Percentiles rank a stretch among this genome's conserved stretches.
Evolutionary conservation across 2,797 vertebrate genomes (phyloP).

Genomic region (Buphagus erythrorhynchus): DNA sequence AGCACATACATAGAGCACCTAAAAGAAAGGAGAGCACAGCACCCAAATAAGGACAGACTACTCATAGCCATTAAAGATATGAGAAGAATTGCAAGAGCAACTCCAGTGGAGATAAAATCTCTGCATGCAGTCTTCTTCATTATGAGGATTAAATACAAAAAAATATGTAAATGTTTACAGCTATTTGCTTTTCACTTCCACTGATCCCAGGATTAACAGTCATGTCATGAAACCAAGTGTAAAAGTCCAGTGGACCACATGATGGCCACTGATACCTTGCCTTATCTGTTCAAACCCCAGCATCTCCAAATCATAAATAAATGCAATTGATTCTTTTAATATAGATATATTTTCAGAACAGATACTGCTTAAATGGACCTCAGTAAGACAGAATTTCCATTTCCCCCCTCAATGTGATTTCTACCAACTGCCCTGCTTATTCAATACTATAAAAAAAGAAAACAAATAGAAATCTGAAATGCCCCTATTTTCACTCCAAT

Average conservation of each 20-base stretch:
- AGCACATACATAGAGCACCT: neutral
- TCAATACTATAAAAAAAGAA: neutral
- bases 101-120: neutral
- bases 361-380: neutral
- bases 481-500: neutral
- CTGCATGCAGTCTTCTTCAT: neutral
- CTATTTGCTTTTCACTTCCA: neutral
- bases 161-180: neutral
- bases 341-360: neutral
- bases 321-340: neutral
- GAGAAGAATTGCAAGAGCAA: neutral
- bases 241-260: neutral
- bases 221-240: neutral
- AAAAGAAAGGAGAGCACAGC: neutral
- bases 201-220: neutral
- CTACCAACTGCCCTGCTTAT: neutral
- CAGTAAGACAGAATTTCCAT: neutral
- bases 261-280: neutral
- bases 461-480: neutral
- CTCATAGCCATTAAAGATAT: neutral
- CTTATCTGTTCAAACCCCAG: neutral
- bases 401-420: neutral
- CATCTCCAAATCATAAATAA: neutral
- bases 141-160: neutral
- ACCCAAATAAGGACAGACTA: neutral